A percentile compares a stretch with the other conserved stretches of the same genome.
Evolutionary conservation across 2,797 vertebrate genomes (phyloP).

Genomic region (Nothura maculosa): DNA sequence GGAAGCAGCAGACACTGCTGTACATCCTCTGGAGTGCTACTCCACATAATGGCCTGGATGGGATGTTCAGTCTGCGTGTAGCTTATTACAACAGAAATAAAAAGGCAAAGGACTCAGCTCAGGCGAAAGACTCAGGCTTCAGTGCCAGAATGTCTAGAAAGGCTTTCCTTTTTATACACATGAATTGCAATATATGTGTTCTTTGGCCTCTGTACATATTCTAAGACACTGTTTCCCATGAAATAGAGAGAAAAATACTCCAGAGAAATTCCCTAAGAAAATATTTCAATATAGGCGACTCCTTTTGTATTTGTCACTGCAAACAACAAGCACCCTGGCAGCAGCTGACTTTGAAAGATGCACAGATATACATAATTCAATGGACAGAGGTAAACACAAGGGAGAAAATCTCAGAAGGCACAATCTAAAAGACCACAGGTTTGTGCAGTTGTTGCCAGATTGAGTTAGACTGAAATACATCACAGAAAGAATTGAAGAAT

Average conservation of each 20-base stretch:
- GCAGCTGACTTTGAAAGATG: neutral
- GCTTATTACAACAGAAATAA: neutral
- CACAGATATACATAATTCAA: neutral
- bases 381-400: neutral
- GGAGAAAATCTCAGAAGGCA: neutral
- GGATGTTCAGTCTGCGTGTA: neutral
- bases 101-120: neutral
- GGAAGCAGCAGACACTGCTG: neutral
- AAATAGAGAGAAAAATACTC: neutral
- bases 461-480: neutral
- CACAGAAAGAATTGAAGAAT: rapidly evolving
- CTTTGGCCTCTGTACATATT: neutral
- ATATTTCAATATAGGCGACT: neutral
- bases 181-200: neutral
- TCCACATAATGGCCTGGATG: neutral
- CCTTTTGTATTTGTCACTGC: neutral
- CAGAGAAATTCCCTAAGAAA: neutral
- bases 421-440: rapidly evolving
- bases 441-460: neutral
- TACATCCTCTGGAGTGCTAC: neutral
- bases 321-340: neutral
- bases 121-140: neutral
- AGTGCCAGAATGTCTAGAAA: neutral
- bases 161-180: neutral
- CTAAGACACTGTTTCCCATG: neutral